These are phyloP conservation scores for Caenorhabditis inopinata DNA, from an alignment of 1,140 invertebrate genomes.

Conservation along the genomic window DNA sequence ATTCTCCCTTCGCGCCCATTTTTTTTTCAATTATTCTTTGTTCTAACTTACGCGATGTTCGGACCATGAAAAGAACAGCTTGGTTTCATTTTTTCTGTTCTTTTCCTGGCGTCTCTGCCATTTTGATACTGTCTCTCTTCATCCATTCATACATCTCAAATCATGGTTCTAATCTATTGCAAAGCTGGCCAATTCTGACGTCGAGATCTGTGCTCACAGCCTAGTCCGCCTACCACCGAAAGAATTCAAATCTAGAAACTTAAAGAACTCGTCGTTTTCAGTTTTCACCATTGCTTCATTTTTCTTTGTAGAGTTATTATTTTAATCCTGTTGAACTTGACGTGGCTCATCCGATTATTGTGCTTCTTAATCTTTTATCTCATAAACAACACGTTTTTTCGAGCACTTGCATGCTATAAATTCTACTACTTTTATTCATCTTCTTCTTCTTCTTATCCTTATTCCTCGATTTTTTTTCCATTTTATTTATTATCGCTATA, in stretches of 20 bases:
- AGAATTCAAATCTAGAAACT: neutral
- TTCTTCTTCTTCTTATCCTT: neutral
- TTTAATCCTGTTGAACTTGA: slow-evolving; percentile 15
- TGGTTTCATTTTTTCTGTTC: neutral
- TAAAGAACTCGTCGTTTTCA: neutral
- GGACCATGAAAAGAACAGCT: slow-evolving; percentile 13
- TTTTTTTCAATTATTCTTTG: neutral
- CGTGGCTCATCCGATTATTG: neutral
- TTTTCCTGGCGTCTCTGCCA: neutral
- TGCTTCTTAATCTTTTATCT: neutral
- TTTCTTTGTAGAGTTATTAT: neutral
- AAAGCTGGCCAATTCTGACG: slow-evolving; percentile 29
- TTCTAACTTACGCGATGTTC: slow-evolving; percentile 1
- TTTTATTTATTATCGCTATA: too few relatives aligned
- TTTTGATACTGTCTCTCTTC: neutral
- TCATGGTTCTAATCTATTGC: slow-evolving; percentile 13
- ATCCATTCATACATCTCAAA: slow-evolving; percentile 22
- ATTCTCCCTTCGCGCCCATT: neutral
- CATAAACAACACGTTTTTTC: neutral
- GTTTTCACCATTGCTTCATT: neutral
- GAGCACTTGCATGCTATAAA: too few relatives aligned
- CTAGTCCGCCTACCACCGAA: slow-evolving; percentile 18
- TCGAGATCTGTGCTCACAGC: slow-evolving; percentile 24
- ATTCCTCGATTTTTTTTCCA: too few relatives aligned
- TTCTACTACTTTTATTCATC: neutral